Evolutionary conservation across 2,113 vertebrate genomes (phyloP).

Genomic region (Esox niger): DNA sequence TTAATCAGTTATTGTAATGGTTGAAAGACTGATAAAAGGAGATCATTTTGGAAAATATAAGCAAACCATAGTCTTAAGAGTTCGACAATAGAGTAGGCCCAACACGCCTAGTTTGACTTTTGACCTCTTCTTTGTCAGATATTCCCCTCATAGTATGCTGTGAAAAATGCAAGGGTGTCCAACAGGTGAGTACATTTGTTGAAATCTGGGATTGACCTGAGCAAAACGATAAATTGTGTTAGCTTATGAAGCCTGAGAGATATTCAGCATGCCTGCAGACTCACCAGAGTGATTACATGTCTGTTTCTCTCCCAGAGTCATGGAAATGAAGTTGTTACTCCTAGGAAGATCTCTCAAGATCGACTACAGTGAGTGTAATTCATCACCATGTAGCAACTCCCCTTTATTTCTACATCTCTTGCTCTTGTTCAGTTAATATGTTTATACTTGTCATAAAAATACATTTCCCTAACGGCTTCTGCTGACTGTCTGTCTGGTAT

Average conservation of each 20-base stretch:
- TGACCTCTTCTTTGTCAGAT: constrained; percentile 38
- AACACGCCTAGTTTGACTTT: not conserved
- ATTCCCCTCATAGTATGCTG: constrained; percentile 50
- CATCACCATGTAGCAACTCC: not conserved
- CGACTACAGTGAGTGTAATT: constrained; percentile 72
- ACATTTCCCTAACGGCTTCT: not conserved
- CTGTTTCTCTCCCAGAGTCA: constrained; percentile 65
- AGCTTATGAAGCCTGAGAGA: not conserved
- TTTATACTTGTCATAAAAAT: not conserved
- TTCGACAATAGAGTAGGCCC: too few relatives aligned
- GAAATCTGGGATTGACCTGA: not conserved
- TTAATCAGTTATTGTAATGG: too few relatives aligned
- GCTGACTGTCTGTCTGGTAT: constrained; percentile 2
- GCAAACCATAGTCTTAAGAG: too few relatives aligned
- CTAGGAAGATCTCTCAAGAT: constrained; percentile 71
- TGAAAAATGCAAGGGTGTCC: constrained; percentile 70
- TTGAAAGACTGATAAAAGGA: too few relatives aligned
- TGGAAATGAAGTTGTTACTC: constrained; percentile 71
- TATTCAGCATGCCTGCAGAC: not conserved
- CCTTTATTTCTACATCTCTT: not conserved
- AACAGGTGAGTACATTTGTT: constrained; percentile 55
- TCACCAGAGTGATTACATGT: not conserved
- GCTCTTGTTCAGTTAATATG: not conserved
- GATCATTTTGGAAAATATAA: too few relatives aligned
- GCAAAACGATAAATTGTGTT: not conserved